Evolutionary conservation across 1,140 invertebrate genomes (phyloP), one percentile per base, ranked within the genome.

Genomic region (Acyrthosiphon pisum): DNA sequence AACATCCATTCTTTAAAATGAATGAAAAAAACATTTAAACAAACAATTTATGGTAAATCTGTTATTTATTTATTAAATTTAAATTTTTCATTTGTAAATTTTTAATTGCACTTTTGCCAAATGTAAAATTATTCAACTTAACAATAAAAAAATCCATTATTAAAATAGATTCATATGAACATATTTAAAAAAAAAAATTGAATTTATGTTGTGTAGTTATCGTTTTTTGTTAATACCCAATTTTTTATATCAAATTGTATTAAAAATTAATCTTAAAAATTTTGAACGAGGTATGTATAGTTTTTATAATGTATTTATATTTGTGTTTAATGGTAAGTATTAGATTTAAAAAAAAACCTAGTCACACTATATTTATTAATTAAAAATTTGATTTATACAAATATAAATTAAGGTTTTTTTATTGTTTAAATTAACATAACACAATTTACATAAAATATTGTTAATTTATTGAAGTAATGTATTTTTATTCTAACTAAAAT

Each of bases 1-100:
- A 95, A 84, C 97, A 98, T 95, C 96, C 96, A 44, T 98, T 98
- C 96, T 95, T 98, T 93, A 93, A 93, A 93, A 94, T 94, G 93
- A 48, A 93, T 93, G 91, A 83, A 48, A 93, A 93, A 14, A 92
- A 93, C 56, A 83, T 18, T 48, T 50, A 86, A 91, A 50, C 9
- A 6, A 23, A 56, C 3, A 56, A 26, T 89, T 84, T 41, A 84
- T 41, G 2, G 4, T 87, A 48, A 8, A 35, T 26, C 4, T 87
- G 44, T 87, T 87, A 35, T 50, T 87, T 87, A 46, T 87, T 46
- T n/a, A 48, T 87, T 48, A 46, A 56, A 56, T 50, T n/a, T 35
- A 22, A 48, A 87, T n/a, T 88, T 50, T 53, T 37, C 18, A 37
- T 89, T 90, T 37, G 11, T 90, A 48, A n/a, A 90, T 90, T 90